A percentile compares a stretch with the other conserved stretches of the same genome.
Evolutionary conservation across 2,797 vertebrate species (phyloP).

Genomic region (Lepus townsendii): DNA sequence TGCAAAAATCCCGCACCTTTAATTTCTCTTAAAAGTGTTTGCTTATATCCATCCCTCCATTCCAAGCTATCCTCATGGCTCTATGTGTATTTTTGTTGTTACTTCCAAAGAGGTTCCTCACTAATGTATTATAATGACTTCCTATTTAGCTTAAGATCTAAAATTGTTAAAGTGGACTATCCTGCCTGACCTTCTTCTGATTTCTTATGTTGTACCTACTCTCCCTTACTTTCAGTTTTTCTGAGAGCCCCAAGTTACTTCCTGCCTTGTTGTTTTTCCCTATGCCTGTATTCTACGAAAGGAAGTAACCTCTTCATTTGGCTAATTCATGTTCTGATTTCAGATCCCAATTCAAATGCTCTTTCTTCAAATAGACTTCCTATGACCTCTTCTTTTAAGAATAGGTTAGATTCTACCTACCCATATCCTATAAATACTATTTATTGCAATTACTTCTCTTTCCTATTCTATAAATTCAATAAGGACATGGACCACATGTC

Average conservation of each 20-base stretch:
- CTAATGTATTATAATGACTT: constrained; percentile 34
- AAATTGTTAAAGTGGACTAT: neutral
- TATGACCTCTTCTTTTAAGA: neutral
- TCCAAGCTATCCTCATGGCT: neutral
- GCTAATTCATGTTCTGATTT: constrained; percentile 16
- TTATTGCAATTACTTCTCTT: neutral
- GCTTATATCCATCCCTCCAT: neutral
- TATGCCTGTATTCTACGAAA: neutral
- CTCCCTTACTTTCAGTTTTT: neutral
- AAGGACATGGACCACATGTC: neutral
- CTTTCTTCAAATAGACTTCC: constrained; percentile 1
- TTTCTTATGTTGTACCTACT: neutral
- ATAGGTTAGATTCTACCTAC: neutral
- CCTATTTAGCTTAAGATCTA: constrained; percentile 13
- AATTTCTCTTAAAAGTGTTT: neutral
- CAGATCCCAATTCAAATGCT: constrained; percentile 14
- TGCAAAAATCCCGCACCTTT: neutral
- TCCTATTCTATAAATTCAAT: constrained; percentile 29
- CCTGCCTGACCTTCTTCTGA: neutral
- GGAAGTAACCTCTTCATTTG: neutral
- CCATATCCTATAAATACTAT: constrained; percentile 1
- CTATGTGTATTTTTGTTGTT: neutral
- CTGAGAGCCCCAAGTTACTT: neutral
- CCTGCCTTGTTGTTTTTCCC: neutral
- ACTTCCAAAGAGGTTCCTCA: neutral